Evolutionary conservation across 1,140 invertebrate species (phyloP), one percentile per base, ranked within the genome.

Genomic region (Dryas iulia): DNA sequence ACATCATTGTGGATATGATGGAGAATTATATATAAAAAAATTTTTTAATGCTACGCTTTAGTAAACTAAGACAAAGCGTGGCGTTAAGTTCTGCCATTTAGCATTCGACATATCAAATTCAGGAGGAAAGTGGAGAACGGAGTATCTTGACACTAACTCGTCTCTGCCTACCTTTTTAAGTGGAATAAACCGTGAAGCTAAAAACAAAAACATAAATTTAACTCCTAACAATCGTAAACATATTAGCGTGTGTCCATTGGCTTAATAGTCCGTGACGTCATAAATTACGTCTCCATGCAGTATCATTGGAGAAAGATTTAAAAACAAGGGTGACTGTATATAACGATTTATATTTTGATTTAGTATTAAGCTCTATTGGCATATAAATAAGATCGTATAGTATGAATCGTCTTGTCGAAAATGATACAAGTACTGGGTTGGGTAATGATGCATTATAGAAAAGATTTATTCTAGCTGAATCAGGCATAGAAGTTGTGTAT

Each of bases 181-280:
- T n/a, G n/a, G n/a, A n/a, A n/a, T n/a, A n/a, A n/a, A n/a, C n/a
- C n/a, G n/a, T n/a, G n/a, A n/a, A n/a, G n/a, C n/a, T n/a, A n/a
- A n/a, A n/a, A n/a, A n/a, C n/a, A n/a, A n/a, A n/a, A n/a, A n/a
- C n/a, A n/a, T n/a, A n/a, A 59, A 65, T 65, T 58, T 65, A 56
- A 39, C 39, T 25, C 58, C 47, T 52, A 14, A 61, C 62, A 73
- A 75, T 74, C 67, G 57, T 74, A 74, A 76, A 74, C 79, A 71
- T 74, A 76, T 81, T 78, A 77, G 66, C 70, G 72, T 52, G 31
- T 66, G 65, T 71, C 58, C 74, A 69, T 74, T 79, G 67, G 76
- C 65, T 72, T 83, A 83, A 86, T 84, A 77, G 75, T 67, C 74
- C 79, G 74, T 86, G 82, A 82, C 81, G 84, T 83, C 84, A 78